These are phyloP conservation scores for Lindbergichthys nudifrons DNA, from an alignment of 2,797 vertebrate species.

Conservation along the genomic window DNA sequence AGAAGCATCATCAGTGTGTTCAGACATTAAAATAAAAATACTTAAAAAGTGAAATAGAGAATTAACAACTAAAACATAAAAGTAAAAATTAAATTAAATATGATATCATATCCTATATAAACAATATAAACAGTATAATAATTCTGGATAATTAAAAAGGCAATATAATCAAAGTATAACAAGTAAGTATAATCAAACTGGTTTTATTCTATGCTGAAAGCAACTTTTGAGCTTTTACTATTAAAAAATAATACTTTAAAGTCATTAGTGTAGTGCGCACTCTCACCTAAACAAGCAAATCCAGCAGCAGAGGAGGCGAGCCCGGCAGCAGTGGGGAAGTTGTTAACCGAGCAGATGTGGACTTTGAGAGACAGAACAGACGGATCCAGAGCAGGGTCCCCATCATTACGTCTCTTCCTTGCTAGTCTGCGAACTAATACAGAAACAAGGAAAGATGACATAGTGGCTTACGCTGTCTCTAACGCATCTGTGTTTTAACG, in stretches of 20 bases:
- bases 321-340: constrained; percentile 96
- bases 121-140: too few species aligned
- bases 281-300: constrained; percentile 93
- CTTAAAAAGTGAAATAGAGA: too few species aligned
- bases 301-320: constrained; percentile 96
- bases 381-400: constrained; percentile 43
- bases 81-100: too few species aligned
- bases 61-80: too few species aligned
- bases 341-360: constrained; percentile 93
- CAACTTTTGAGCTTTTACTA: neutral
- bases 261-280: neutral
- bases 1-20: too few species aligned
- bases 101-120: too few species aligned
- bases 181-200: too few species aligned
- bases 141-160: too few species aligned
- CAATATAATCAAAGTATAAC: too few species aligned
- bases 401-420: constrained; percentile 83
- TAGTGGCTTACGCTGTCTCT: neutral
- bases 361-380: constrained; percentile 87
- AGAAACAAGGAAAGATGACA: constrained; percentile 22
- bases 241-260: neutral
- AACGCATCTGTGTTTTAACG: neutral
- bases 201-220: neutral
- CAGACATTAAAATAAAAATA: too few species aligned
- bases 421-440: constrained; percentile 90